Base-by-base conservation (phyloP, 2,888 invertebrate species). In the Notodonta dromedarius region DNA sequence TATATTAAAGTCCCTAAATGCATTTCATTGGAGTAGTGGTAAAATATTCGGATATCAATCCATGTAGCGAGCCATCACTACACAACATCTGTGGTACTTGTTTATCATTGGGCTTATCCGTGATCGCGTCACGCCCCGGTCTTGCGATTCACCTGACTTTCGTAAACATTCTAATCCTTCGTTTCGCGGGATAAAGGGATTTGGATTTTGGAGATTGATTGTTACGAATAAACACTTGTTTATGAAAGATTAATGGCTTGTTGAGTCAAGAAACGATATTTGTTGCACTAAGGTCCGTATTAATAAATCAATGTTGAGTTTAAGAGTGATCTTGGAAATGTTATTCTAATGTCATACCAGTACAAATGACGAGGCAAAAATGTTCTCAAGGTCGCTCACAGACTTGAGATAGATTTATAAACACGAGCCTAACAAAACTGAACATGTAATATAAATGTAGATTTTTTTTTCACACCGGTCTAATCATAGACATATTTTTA, bases 31-130 rank as follows among this genome's bases (percentile, higher is more conserved):
- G 7, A 14, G 50, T 16, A 16, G 16, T 6, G 7, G 1, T 16
- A n/a, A 50, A 9, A 35, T 53, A 32, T 35, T 2, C 12, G 24
- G 13, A 53, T 53, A 35, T 13, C 35, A 13, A 53, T 53, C 52
- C 13, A 13, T 52, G 9, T n/a, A 13, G 9, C 13, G 1, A 8
- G 13, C 8, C 54, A 39, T 54, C 54, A 54, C 42, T 24, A 44
- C 11, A 14, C 44, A 32, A 84, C 89, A 89, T 86, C 88, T 89
- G 87, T 61, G 83, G 70, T 69, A 73, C 77, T 85, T 89, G 87
- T 90, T 88, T 90, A 85, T 84, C 83, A 84, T 84, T 84, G 84
- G 74, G 87, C 86, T 89, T 86, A 86, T 66, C 80, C 77, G 76
- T 78, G 81, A 85, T 85, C 80, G 73, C 77, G 77, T 78, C 80